phyloP scores from a whole-genome alignment of 1,140 invertebrate genomes.

The Hypothenemus hampei region DNA sequence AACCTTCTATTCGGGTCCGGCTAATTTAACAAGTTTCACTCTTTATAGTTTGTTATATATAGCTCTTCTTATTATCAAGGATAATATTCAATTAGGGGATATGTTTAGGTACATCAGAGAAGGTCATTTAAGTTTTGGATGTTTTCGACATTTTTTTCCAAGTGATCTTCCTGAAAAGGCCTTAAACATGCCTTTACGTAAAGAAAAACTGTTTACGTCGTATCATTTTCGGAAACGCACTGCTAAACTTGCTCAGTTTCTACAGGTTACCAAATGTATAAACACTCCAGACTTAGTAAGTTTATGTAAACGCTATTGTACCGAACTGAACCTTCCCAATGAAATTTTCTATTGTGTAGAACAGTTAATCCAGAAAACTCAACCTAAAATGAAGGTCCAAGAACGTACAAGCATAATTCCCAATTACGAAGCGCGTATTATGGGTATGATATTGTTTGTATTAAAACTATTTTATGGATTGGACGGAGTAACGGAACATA shows the following conservation, averaged over 20 bases:
- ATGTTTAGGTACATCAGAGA: slow-evolving; percentile 55
- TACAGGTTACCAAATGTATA: slow-evolving; percentile 44
- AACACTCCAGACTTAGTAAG: slow-evolving; percentile 48
- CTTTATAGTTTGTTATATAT: slow-evolving; percentile 52
- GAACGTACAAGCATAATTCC: slow-evolving; percentile 41
- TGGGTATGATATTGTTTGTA: slow-evolving; percentile 57
- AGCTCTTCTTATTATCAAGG: slow-evolving; percentile 52
- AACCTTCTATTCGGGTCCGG: slow-evolving; percentile 41
- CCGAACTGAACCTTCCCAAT: slow-evolving; percentile 53
- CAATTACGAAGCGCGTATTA: slow-evolving; percentile 57
- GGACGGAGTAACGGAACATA: slow-evolving; percentile 57
- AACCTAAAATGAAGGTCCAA: slow-evolving; percentile 29
- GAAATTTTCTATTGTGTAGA: slow-evolving; percentile 24
- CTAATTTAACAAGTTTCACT: slow-evolving; percentile 45
- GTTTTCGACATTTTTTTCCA: slow-evolving; percentile 53
- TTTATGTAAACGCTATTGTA: slow-evolving; percentile 50
- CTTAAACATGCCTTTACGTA: slow-evolving; percentile 35
- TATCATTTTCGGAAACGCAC: slow-evolving; percentile 39
- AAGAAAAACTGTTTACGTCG: slow-evolving; percentile 43
- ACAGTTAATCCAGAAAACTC: slow-evolving; percentile 29
- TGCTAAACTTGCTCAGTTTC: slow-evolving; percentile 44
- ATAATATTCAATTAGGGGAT: slow-evolving; percentile 55
- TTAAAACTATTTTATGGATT: slow-evolving; percentile 59
- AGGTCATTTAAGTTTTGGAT: slow-evolving; percentile 54
- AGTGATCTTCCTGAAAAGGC: slow-evolving; percentile 37